Conservation (phyloP, 2,113 vertebrate species). For the Romanogobio albipinnatus region DNA sequence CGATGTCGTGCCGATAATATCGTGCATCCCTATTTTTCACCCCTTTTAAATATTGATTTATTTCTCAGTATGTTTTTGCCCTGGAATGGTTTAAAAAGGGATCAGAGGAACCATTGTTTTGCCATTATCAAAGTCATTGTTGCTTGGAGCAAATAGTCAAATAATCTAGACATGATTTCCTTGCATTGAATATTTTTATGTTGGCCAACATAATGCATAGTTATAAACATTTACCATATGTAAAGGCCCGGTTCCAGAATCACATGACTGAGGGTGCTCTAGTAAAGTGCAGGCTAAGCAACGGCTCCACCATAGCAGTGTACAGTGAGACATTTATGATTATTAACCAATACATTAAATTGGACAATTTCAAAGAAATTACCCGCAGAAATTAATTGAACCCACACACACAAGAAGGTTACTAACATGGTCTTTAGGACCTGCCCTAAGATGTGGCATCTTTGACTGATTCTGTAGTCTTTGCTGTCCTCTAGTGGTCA, state of each 20-base stretch:
- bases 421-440: not conserved
- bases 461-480: slow-evolving; percentile 6
- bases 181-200: not conserved
- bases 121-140: not conserved
- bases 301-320: no score
- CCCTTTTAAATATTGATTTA: not conserved
- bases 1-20: no score
- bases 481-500: slow-evolving; percentile 53
- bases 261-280: no score
- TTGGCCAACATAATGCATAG: not conserved
- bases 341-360: not conserved
- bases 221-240: not conserved
- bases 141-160: not conserved
- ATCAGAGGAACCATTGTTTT: not conserved
- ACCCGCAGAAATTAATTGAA: not conserved
- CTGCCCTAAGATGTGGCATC: not conserved
- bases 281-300: no score
- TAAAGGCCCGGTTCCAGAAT: not conserved
- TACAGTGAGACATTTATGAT: no score
- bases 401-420: not conserved
- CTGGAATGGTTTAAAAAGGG: no score
- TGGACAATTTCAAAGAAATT: not conserved
- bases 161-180: not conserved
- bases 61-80: no score
- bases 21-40: not conserved